Evolutionary conservation across 2,113 vertebrate species (phyloP).

Genomic region (Colistium nudipinnis): DNA sequence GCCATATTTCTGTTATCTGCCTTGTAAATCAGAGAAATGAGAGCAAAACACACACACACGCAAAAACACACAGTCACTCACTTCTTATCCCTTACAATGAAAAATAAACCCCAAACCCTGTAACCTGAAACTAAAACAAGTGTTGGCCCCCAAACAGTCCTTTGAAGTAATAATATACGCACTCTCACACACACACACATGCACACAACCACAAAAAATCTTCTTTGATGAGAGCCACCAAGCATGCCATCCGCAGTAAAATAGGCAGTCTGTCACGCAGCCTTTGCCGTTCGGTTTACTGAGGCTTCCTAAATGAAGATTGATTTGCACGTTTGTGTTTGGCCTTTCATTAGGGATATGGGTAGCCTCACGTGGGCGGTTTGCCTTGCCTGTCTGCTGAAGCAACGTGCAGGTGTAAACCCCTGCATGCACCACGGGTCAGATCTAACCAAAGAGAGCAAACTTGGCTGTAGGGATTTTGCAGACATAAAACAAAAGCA

Average conservation of each 20-base stretch:
- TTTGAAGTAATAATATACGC: neutral
- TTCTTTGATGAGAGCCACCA: slow-evolving; percentile 10
- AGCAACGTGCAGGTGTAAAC: neutral
- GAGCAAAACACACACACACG: neutral
- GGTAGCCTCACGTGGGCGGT: neutral
- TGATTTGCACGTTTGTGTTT: slow-evolving; percentile 38
- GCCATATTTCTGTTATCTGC: slow-evolving; percentile 8
- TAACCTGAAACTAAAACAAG: too few species aligned
- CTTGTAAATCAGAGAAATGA: slow-evolving; percentile 22
- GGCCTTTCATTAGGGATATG: slow-evolving; percentile 16
- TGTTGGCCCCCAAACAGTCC: neutral
- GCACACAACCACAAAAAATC: neutral
- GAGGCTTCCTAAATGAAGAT: slow-evolving; percentile 28
- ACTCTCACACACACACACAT: neutral
- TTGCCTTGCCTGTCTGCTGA: slow-evolving; percentile 1
- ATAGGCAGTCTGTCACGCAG: slow-evolving; percentile 22
- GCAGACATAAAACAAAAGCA: neutral
- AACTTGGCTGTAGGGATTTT: too few species aligned
- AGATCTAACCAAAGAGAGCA: too few species aligned
- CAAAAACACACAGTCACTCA: neutral
- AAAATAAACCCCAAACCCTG: neutral
- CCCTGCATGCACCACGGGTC: too few species aligned
- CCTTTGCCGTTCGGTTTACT: slow-evolving; percentile 15
- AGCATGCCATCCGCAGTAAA: slow-evolving; percentile 7
- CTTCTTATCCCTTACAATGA: neutral